phyloP scores from a whole-genome alignment of 2,888 invertebrate species.

The Caradrina kadenii region DNA sequence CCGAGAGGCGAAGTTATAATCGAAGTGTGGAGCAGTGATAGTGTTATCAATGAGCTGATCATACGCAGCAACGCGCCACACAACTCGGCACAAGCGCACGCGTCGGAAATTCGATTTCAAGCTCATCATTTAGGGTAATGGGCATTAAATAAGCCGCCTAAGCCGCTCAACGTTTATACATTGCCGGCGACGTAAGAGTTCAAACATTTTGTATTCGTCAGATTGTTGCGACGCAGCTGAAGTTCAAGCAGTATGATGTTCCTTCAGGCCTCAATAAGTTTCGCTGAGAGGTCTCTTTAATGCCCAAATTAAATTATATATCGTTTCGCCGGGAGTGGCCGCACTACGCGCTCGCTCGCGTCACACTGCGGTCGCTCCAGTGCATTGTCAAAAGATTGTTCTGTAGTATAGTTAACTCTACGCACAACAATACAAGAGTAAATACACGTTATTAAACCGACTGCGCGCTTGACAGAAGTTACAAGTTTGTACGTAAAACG shows the following conservation, averaged over 20 bases:
- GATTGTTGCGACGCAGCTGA: slow-evolving; percentile 5
- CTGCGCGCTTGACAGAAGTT: slow-evolving; percentile 69
- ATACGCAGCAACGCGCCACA: slow-evolving; percentile 60
- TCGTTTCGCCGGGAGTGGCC: slow-evolving; percentile 5
- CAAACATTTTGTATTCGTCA: slow-evolving; percentile 3
- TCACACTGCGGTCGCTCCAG: neutral
- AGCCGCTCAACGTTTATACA: slow-evolving; percentile 1
- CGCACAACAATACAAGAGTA: slow-evolving; percentile 22
- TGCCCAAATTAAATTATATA: slow-evolving; percentile 34
- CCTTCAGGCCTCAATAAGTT: neutral
- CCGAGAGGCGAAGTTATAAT: slow-evolving; percentile 16
- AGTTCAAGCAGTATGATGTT: slow-evolving; percentile 11
- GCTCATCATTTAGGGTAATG: slow-evolving; percentile 36
- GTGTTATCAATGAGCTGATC: slow-evolving; percentile 4
- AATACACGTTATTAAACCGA: slow-evolving; percentile 23
- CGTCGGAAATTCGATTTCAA: slow-evolving; percentile 49
- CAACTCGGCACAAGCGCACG: slow-evolving; percentile 65
- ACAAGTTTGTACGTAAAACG: slow-evolving; percentile 39
- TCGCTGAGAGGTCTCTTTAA: slow-evolving; percentile 11
- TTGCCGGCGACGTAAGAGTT: neutral
- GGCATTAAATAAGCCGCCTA: slow-evolving; percentile 6
- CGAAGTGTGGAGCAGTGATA: slow-evolving; percentile 13
- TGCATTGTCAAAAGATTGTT: slow-evolving; percentile 13
- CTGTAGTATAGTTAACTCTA: neutral
- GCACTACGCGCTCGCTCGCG: neutral